Evolutionary conservation across 1,140 invertebrate genomes (phyloP), one percentile per base, ranked within the genome.

Genomic region (Rhizoglyphus robini): DNA sequence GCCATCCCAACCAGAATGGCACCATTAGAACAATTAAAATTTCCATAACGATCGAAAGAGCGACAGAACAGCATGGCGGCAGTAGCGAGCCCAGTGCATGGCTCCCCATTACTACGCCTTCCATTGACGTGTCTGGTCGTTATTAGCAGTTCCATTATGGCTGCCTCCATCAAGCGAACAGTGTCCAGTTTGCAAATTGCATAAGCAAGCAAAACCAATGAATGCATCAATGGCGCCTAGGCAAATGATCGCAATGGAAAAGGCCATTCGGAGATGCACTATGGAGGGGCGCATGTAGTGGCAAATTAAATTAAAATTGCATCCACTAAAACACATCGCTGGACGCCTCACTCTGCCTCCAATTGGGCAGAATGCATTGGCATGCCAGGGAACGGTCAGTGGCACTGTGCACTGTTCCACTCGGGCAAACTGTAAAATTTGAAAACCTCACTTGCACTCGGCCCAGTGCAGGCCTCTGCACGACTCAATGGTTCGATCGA

Each of bases 191-290:
- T 54, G 8, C 51, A 54, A 54, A 54, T 54, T 54, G 51, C 51
- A 54, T 54, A 54, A 54, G 51, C 51, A 54, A 54, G 51, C 51
- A 54, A 54, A 54, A 54, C 23, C 51, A 8, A 41, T 41, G 36
- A 41, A 41, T 41, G 36, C 36, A 41, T 41, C 36, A 18, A 41
- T 41, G 8, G 36, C 36, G 18, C 18, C 36, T 41, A 41, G 36
- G 36, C 36, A 41, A 41, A 41, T 41, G 36, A 41, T 41, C 8
- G 36, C 36, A 11, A 41, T n/a, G n/a, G n/a, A n/a, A n/a, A n/a
- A n/a, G n/a, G n/a, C 36, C 36, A 41, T 41, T 41, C 8, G 36
- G 8, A 8, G 36, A 11, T 41, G 36, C 18, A 18, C 36, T 18
- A 41, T 41, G 36, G 18, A 41, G 8, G 18, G 8, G 8, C 36